These are phyloP conservation scores for Leiothrix lutea DNA, from an alignment of 2,113 vertebrate species.

Conservation along the genomic window DNA sequence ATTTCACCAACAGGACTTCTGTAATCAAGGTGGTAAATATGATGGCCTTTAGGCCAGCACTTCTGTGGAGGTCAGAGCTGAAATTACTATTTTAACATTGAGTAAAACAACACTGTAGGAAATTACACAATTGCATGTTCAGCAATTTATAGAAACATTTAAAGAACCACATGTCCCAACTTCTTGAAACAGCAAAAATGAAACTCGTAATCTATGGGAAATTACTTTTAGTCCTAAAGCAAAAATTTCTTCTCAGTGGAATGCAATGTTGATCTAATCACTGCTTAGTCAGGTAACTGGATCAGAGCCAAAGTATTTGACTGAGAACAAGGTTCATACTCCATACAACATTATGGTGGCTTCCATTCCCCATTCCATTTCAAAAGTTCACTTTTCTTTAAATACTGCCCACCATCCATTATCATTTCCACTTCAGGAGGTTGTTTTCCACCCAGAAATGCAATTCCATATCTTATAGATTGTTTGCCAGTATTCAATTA, in stretches of 20 bases:
- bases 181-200: not conserved
- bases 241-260: not conserved
- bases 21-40: not conserved
- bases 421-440: not conserved
- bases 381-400: not conserved
- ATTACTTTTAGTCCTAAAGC: not conserved
- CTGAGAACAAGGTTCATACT: not conserved
- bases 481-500: not conserved
- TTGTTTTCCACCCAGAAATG: not conserved
- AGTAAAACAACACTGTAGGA: not conserved
- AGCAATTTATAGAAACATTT: not conserved
- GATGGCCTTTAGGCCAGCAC: not conserved
- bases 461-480: not conserved
- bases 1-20: not conserved
- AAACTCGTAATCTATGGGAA: not conserved
- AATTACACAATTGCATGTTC: not conserved
- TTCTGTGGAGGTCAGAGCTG: not conserved
- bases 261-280: not conserved
- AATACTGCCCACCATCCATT: not conserved
- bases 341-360: not conserved
- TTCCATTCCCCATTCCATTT: not conserved
- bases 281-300: not conserved
- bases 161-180: not conserved
- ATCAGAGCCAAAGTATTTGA: not conserved
- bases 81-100: not conserved